Evolutionary conservation across 2,888 invertebrate genomes (phyloP), one percentile per base, ranked within the genome.

Genomic region (Dendrolimus pini): DNA sequence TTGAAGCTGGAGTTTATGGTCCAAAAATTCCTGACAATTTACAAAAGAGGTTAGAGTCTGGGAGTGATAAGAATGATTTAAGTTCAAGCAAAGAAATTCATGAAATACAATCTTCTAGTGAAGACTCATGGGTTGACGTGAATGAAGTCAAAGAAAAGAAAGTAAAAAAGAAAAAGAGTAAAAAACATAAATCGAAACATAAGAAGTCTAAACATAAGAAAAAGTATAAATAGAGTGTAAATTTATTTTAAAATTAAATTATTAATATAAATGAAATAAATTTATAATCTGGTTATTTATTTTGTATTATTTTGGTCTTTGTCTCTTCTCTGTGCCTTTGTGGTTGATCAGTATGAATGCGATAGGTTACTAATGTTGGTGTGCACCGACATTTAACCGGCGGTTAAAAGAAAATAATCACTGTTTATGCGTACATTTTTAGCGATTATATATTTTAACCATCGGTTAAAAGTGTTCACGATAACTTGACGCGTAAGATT

Each of bases 1-100:
- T 52, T 54, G 71, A 68, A 53, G 66, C 70, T 1, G 79, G 89
- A 66, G 74, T 85, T 13, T 94, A 93, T 57, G 93, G 93, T 0
- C 94, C 93, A 0, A 92, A 88, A 71, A 86, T 93, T 63, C 93
- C 94, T 1, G 87, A 90, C 9, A 89, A 78, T 65, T 67, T 90
- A 53, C 74, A 77, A 60, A 81, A 76, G 55, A 74, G 76, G 58
- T 59, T 85, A 55, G 72, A 80, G 76, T 58, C 59, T 85, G 55
- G 72, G 80, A 61, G 67, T 65, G 62, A 62, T 52, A 64, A 41
- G 8, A 14, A 10, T 9, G 1, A 18, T 18, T 13, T 10, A 41
- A 14, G 30, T n/a, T 52, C 13, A 12, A 13, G 30, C 12, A 55
- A 53, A 9, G 68, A 67, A 13, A 60, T 69, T 12, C 61, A 69